Base-by-base conservation (phyloP, 1,140 invertebrate genomes). In the Parasteatoda tepidariorum region DNA sequence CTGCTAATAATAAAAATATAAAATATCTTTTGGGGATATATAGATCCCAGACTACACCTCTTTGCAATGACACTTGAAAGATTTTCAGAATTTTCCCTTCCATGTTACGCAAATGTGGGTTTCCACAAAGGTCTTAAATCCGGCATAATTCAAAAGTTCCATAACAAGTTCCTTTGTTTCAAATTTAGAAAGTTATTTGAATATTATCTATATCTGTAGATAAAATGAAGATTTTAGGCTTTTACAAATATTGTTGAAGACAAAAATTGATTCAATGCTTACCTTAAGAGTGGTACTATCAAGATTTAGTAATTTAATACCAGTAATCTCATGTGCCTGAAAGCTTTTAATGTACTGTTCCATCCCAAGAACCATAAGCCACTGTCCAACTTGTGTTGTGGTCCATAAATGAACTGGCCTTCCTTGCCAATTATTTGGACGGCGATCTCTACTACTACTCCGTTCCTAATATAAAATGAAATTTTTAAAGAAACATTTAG, bases 361-460 rank as follows among this genome's bases (percentile, higher is more conserved):
- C 87, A 98, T 88, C 33, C 95, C 93, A 62, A 95, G 90, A 13
- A 92, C 92, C 84, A 94, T 91, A 59, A 98, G 90, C 96, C 96
- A 97, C 87, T 97, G 95, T 88, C 94, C 94, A 2, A 95, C 95
- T 91, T 96, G 94, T 88, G 96, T 94, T 88, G 94, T 94, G 84
- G 92, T 94, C 95, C 95, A 97, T 86, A 96, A 94, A 28, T 92
- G 91, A 66, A 96, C 93, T 5, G 93, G 92, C 24, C 91, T 91
- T 61, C 91, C 91, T 85, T 94, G 93, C 91, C 93, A 94, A 28
- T 82, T 75, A 30, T 81, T 66, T 33, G 83, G 71, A 62, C 75
- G 71, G 71, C 84, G 71, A 61, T 81, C 84, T 41, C 75, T 62
- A 26, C 75, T 84, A 30, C 83, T 84, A 48, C 83, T 76, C 48